phyloP scores from a whole-genome alignment of 2,797 vertebrate genomes.

The Pelodytes ibericus region DNA sequence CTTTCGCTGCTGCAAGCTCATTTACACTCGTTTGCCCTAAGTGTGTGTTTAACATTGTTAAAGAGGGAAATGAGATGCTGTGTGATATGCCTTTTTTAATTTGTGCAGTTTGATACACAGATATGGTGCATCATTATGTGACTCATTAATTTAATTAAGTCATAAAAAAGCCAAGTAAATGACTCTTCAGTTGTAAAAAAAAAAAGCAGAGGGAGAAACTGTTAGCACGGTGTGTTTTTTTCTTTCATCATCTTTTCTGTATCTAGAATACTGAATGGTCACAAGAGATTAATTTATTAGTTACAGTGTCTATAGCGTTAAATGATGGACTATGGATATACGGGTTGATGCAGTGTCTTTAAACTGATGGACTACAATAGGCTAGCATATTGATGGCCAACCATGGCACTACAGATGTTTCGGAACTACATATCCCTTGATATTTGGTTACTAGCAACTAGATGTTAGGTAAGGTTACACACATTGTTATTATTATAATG shows the following conservation, averaged over 20 bases:
- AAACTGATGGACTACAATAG: no score
- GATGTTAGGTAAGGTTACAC: no score
- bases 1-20: slow-evolving; percentile 25
- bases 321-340: no score
- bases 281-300: no score
- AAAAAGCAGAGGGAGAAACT: slow-evolving; percentile 9
- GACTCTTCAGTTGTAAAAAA: slow-evolving; percentile 44
- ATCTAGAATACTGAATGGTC: no score
- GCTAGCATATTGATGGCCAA: no score
- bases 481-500: no score
- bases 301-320: no score
- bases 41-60: slow-evolving; percentile 51
- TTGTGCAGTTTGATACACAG: slow-evolving; percentile 52
- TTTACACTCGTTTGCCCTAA: slow-evolving; percentile 45
- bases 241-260: slow-evolving; percentile 13
- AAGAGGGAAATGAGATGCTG: slow-evolving; percentile 51
- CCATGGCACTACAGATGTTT: no score
- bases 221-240: slow-evolving; percentile 13
- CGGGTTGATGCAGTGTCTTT: no score
- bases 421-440: no score
- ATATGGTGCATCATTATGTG: slow-evolving; percentile 53
- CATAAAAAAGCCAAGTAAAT: slow-evolving; percentile 48
- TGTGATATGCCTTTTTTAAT: slow-evolving; percentile 47
- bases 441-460: no score
- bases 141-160: slow-evolving; percentile 56